phyloP scores from a whole-genome alignment of 2,797 vertebrate species.

The Phrynocephalus guinanensis region DNA sequence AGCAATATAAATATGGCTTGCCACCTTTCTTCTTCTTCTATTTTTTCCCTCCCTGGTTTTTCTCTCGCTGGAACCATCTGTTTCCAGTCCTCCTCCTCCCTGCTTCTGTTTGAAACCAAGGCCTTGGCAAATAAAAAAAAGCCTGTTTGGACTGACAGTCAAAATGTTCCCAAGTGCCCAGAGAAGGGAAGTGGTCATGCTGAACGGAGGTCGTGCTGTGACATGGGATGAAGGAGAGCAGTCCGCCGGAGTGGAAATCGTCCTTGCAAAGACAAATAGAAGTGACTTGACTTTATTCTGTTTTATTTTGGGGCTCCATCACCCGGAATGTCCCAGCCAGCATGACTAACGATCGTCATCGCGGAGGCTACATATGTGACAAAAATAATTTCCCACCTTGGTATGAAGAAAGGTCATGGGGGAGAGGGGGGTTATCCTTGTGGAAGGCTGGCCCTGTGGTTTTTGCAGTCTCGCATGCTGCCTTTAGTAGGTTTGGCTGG shows the following conservation, averaged over 20 bases:
- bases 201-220: background rate
- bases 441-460: no score
- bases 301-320: background rate
- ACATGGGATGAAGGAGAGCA: background rate
- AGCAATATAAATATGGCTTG: conserved; percentile 4
- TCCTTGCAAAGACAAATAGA: background rate
- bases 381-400: background rate
- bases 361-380: background rate
- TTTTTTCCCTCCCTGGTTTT: background rate
- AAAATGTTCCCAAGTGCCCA: background rate
- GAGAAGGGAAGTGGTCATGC: background rate
- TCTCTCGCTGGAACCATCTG: conserved; percentile 19
- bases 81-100: conserved; percentile 17
- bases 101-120: conserved; percentile 21
- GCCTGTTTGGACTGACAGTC: background rate
- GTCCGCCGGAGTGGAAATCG: no score
- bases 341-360: no score
- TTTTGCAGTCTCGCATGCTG: no score
- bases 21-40: background rate
- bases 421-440: background rate
- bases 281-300: no score
- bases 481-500: no score
- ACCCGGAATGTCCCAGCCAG: background rate
- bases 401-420: no score
- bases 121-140: conserved; percentile 22